These are phyloP conservation scores for Lethrus apterus DNA, from an alignment of 1,140 invertebrate species.

Conservation along the genomic window DNA sequence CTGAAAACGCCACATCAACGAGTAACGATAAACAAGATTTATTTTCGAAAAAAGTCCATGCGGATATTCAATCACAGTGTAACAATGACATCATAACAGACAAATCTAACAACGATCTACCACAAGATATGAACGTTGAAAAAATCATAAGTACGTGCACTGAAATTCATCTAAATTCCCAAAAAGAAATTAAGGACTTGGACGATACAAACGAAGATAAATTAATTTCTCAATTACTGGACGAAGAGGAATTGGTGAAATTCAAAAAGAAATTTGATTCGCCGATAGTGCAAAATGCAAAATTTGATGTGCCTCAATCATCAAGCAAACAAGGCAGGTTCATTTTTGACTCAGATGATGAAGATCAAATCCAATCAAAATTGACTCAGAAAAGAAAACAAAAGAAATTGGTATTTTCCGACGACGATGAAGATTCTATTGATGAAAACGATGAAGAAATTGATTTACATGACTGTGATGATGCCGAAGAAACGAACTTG, in stretches of 20 bases:
- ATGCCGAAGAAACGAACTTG: constrained; percentile 32
- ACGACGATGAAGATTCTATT: constrained; percentile 43
- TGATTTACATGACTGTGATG: constrained; percentile 36
- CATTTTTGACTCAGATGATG: constrained; percentile 19
- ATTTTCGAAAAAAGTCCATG: no score
- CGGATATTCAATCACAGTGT: no score
- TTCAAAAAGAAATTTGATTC: constrained; percentile 38
- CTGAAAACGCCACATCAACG: constrained; percentile 20
- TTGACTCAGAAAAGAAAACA: constrained; percentile 5
- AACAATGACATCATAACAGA: no score
- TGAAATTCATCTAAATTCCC: not conserved
- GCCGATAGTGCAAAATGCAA: constrained; percentile 18
- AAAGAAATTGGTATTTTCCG: constrained; percentile 28
- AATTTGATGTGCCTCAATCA: not conserved
- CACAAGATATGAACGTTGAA: no score
- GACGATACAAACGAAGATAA: constrained; percentile 31
- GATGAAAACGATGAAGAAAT: constrained; percentile 38
- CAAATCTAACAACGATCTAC: no score
- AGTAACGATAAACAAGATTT: no score
- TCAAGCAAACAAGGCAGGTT: constrained; percentile 1
- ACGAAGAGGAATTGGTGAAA: constrained; percentile 36
- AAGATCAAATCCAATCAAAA: constrained; percentile 18
- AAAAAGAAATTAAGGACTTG: constrained; percentile 26
- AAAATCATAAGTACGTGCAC: not conserved
- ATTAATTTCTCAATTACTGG: constrained; percentile 35